A percentile compares a stretch with the other conserved stretches of the same genome.
phyloP scores from a whole-genome alignment of 1,140 invertebrate species.

The Lucilia cuprina region DNA sequence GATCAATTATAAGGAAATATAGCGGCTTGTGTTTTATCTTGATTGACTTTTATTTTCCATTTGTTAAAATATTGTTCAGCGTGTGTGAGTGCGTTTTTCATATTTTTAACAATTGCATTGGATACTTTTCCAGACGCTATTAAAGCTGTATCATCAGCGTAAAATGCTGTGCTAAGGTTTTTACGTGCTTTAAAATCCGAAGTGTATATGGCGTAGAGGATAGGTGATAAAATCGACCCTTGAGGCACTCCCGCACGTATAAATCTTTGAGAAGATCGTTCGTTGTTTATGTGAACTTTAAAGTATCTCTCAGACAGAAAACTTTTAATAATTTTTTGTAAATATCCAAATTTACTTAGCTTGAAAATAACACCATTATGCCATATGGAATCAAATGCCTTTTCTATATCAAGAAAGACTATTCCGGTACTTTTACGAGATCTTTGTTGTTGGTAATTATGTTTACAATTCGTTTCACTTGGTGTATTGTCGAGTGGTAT shows the following conservation, averaged over 20 bases:
- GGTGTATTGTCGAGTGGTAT: background rate
- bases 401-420: background rate
- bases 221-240: background rate
- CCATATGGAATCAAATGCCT: background rate
- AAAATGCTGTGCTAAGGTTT: no score
- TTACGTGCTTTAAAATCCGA: no score
- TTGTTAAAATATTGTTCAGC: background rate
- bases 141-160: background rate
- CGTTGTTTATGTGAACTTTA: no score
- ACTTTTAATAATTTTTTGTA: background rate
- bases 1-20: background rate
- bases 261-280: background rate
- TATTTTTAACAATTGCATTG: background rate
- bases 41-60: background rate
- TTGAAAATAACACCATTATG: background rate
- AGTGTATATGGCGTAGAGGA: background rate
- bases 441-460: background rate
- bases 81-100: background rate
- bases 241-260: background rate
- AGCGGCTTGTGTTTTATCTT: background rate
- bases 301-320: background rate
- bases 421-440: background rate
- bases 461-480: background rate
- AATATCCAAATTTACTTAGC: background rate
- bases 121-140: background rate